Conservation (phyloP, 2,888 invertebrate genomes). For the Perizoma affinitatum region DNA sequence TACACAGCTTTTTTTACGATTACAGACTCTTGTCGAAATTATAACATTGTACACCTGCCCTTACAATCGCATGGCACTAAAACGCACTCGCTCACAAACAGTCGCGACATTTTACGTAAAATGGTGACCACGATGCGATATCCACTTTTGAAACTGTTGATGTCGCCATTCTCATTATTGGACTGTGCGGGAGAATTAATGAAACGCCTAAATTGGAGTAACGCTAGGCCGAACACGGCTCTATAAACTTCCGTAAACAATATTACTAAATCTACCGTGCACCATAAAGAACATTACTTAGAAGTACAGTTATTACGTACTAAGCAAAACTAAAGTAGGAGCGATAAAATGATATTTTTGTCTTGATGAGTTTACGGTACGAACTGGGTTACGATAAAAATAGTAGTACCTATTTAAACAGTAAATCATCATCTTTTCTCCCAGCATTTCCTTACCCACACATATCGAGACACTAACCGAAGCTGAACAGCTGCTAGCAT, state of each 20-base stretch:
- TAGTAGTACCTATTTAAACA: too few species aligned
- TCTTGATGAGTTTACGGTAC: too few species aligned
- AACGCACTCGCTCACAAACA: constrained; percentile 48
- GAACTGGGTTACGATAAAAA: too few species aligned
- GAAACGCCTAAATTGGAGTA: not conserved
- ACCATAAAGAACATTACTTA: too few species aligned
- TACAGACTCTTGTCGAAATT: not conserved
- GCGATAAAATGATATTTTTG: too few species aligned
- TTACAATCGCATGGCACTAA: constrained; percentile 43
- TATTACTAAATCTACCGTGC: too few species aligned
- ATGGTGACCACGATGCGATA: constrained; percentile 35
- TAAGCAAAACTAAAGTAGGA: too few species aligned
- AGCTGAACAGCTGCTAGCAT: constrained; percentile 20
- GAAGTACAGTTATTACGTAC: too few species aligned
- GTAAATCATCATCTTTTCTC: not conserved
- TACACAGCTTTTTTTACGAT: too few species aligned
- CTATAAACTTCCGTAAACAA: too few species aligned
- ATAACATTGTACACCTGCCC: constrained; percentile 20
- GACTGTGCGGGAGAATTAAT: constrained; percentile 1
- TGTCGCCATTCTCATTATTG: constrained; percentile 25
- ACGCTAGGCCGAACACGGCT: too few species aligned
- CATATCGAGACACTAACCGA: not conserved
- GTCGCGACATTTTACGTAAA: constrained; percentile 40
- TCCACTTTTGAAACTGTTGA: constrained; percentile 30
- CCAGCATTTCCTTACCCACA: too few species aligned